phyloP scores from a whole-genome alignment of 1,140 invertebrate species.

The Cepaea nemoralis region DNA sequence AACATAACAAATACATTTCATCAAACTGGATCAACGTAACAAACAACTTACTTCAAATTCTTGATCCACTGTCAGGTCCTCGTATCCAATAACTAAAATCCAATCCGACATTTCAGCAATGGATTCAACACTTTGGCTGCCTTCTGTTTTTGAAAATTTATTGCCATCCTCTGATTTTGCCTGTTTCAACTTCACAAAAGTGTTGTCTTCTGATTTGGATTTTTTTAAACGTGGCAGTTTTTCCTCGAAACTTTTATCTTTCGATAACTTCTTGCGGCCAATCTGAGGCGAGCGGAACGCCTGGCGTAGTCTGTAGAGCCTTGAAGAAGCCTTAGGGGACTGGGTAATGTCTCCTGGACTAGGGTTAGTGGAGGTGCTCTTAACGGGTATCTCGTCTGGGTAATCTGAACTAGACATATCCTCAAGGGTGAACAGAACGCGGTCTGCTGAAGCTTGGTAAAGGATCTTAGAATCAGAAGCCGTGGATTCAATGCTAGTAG shows the following conservation, averaged over 20 bases:
- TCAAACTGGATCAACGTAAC: background rate
- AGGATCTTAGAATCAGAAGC: conserved; percentile 18
- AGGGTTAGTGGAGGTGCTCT: background rate
- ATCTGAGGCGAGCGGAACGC: conserved; percentile 30
- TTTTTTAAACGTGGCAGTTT: background rate
- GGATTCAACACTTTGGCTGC: background rate
- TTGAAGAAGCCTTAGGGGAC: background rate
- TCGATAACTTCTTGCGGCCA: conserved; percentile 5
- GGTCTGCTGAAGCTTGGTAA: conserved; percentile 24
- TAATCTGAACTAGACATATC: background rate
- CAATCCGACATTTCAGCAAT: conserved; percentile 15
- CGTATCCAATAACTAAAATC: background rate
- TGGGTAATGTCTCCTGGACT: background rate
- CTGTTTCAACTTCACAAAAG: background rate
- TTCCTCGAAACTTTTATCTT: conserved; percentile 11
- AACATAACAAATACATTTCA: no score
- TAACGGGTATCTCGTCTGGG: background rate
- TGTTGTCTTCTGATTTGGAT: background rate
- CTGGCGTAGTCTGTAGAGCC: background rate
- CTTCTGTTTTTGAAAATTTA: background rate
- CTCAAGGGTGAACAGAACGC: background rate
- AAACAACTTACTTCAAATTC: conserved; percentile 36
- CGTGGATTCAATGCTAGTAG: background rate
- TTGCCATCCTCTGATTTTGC: background rate
- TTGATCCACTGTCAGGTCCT: background rate